Conservation (phyloP, 2,113 vertebrate genomes). For the Castor canadensis region DNA sequence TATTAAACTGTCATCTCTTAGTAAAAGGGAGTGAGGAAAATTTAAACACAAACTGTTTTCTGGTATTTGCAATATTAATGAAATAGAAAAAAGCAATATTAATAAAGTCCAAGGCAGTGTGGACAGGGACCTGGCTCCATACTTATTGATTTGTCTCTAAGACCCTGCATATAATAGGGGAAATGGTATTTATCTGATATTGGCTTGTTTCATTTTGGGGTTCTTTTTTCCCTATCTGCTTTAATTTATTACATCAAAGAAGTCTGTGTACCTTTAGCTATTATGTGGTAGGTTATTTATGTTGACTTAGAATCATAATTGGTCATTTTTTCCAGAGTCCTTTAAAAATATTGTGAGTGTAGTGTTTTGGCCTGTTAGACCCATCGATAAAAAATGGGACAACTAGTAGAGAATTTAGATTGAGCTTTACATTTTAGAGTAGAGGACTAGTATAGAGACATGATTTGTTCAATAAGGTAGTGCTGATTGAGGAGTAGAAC, state of each 20-base stretch:
- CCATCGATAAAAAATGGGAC: not conserved
- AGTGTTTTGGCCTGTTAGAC: not conserved
- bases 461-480: not conserved
- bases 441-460: not conserved
- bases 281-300: conserved; percentile 64
- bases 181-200: conserved; percentile 66
- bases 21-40: not conserved
- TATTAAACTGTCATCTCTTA: conserved; percentile 63
- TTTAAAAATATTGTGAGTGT: conserved; percentile 10
- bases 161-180: conserved; percentile 61
- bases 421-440: not conserved
- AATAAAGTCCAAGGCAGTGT: conserved; percentile 63
- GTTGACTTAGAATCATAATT: not conserved
- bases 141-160: conserved; percentile 74
- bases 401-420: not conserved
- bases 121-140: conserved; percentile 68
- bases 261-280: not conserved
- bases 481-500: conserved; percentile 2
- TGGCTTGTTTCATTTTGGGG: conserved; percentile 55
- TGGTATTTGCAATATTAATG: conserved; percentile 73
- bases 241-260: conserved; percentile 53
- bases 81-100: conserved; percentile 58
- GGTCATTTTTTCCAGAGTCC: conserved; percentile 56
- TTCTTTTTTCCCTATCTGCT: not conserved
- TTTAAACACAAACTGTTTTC: conserved; percentile 49